Evolutionary conservation across 2,797 vertebrate species (phyloP).

Genomic region (Melanotaenia trifasciata): DNA sequence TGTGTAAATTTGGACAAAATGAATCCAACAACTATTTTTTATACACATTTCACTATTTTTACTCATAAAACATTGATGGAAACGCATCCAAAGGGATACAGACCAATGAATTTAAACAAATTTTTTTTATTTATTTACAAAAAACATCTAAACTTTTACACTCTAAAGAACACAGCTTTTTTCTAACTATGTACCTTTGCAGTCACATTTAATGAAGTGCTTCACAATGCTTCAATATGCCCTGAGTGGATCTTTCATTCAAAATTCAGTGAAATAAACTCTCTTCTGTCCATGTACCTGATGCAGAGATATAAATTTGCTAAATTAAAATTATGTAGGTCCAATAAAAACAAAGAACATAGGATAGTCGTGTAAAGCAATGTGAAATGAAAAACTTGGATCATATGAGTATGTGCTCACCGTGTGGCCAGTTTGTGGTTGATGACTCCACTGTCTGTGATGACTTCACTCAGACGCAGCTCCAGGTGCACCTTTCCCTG

Average conservation of each 20-base stretch:
- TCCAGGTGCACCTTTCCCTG: conserved; percentile 99
- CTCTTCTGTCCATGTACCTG: not conserved
- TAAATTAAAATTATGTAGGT: not conserved
- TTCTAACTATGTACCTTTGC: no score
- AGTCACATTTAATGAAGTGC: not conserved
- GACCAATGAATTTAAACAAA: not conserved
- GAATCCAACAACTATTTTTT: not conserved
- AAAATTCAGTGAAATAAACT: not conserved
- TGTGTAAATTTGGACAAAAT: not conserved
- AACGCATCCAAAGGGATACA: not conserved
- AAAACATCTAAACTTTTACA: no score
- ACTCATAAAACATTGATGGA: not conserved
- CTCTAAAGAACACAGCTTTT: no score
- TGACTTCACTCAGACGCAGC: conserved; percentile 96
- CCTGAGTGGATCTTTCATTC: not conserved
- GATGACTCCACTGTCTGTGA: conserved; percentile 93
- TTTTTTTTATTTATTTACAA: no score
- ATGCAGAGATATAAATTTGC: no score
- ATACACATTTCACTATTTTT: not conserved
- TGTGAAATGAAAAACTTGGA: not conserved
- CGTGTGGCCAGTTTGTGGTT: conserved; percentile 96
- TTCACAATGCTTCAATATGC: not conserved
- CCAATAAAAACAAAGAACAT: not conserved
- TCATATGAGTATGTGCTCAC: conserved; percentile 80
- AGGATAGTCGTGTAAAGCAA: not conserved